Evolutionary conservation across 2,797 vertebrate genomes (phyloP), one percentile per base, ranked within the genome.

Genomic region (Ceyx erithaca): DNA sequence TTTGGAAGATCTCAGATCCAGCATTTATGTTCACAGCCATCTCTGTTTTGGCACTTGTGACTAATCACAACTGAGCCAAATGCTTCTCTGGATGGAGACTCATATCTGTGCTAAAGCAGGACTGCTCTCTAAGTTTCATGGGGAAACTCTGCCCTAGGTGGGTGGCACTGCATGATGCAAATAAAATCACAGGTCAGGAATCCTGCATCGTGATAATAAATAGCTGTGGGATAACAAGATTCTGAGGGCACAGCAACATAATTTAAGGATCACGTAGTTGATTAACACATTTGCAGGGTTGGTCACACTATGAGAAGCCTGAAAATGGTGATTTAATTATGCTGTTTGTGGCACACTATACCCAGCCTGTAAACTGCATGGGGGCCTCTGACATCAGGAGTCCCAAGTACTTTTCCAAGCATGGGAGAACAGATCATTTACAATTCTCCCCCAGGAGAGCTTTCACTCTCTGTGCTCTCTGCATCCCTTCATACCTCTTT

Each of bases 401-500:
- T 62, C 30, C 62, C 46, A 43, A 33, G 31, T 28, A 80, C 33
- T 72, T 59, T 85, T 64, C 9, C 58, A 69, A 35, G 82, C 82
- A 63, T 14, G 3, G 7, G 31, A 55, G 40, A 87, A 49, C 33
- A 67, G 22, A 49, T 11, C 22, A 61, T 77, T 87, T 67, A 51
- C 12, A 63, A 1, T 28, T 62, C 61, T 41, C 9, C 57, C 31
- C 31, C 1, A 15, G 4, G 52, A 37, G 11, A 55, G 57, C 46
- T 71, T 25, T 31, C 8, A 11, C 14, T 31, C 30, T 15, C n/a
- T 10, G 10, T 10, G 37, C 41, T n/a, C 43, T 12, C 28, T 19
- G 20, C 45, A 35, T 10, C 30, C 51, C 67, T 49, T 61, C 93
- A 14, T 97, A 99, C 99, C 99, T 99, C 98, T 98, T 99, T 94